Base-by-base conservation (phyloP, 2,888 invertebrate genomes). In the Subacronicta megacephala region DNA sequence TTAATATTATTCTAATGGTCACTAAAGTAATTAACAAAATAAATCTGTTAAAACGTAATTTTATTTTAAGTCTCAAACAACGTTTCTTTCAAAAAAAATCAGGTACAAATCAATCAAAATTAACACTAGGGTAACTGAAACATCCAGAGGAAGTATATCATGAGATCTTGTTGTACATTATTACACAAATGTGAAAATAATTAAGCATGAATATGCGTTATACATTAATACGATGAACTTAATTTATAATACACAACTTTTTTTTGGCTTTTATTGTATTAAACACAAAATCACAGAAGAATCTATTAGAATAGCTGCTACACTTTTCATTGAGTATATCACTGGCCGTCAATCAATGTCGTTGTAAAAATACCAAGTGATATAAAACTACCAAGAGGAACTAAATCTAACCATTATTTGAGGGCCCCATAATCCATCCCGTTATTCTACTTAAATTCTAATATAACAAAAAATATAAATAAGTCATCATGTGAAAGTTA, bases 21-120 rank as follows among this genome's bases (percentile, higher is more conserved):
- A 77, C 83, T 85, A 85, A 85, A 79, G 77, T 80, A 81, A 77
- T 81, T 81, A 87, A 89, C 88, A 88, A 90, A 92, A 90, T 88
- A 88, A 86, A 89, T 89, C 85, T 90, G 88, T 88, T 85, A 84
- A 86, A 87, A 90, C 87, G 81, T 89, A 91, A 88, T 85, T 88
- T 53, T 47, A 37, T 72, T 72, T 89, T 88, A 90, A 92, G 88
- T 91, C 87, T 87, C 90, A 84, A 89, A 87, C 85, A 90, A 89
- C 85, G 80, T 81, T 81, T 83, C 79, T 80, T 81, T 82, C 61
- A 68, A 79, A 88, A 79, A 88, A 93, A 93, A 93, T 93, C 93
- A 93, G 93, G 93, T 93, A 93, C 93, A 92, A 93, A 93, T 90
- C 82, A 92, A 90, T 85, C 79, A 80, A 91, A 92, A 90, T 88